Conservation (phyloP, 2,888 invertebrate species). For the Brachylomia viminalis region DNA sequence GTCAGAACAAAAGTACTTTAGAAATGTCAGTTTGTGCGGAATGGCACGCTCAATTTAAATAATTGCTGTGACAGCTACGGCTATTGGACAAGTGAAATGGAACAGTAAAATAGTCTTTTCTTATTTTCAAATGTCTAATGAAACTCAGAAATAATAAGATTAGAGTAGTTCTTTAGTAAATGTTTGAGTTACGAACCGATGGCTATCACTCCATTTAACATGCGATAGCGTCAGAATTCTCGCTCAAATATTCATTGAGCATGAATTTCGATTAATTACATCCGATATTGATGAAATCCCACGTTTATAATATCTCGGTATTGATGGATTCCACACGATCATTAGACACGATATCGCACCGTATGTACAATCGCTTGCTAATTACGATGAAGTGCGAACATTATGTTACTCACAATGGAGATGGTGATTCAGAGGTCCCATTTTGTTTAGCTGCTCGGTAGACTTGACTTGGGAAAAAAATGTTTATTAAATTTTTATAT, state of each 20-base stretch:
- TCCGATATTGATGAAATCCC: constrained; percentile 29
- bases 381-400: constrained; percentile 30
- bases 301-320: constrained; percentile 7
- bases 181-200: not conserved
- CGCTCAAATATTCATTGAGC: constrained; percentile 32
- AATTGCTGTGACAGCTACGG: constrained; percentile 35
- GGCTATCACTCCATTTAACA: not conserved
- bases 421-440: constrained; percentile 3
- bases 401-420: not conserved
- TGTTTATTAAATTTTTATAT: not conserved
- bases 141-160: not conserved
- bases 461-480: not conserved
- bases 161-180: not conserved
- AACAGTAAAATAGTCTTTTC: constrained; percentile 18
- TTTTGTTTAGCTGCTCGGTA: not conserved
- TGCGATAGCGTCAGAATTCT: not conserved
- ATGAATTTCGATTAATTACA: constrained; percentile 34
- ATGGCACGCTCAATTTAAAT: constrained; percentile 43
- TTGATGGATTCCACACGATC: constrained; percentile 16
- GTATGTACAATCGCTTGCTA: constrained; percentile 23
- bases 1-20: constrained; percentile 30
- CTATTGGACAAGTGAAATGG: constrained; percentile 25
- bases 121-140: constrained; percentile 25
- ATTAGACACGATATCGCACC: constrained; percentile 24
- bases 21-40: constrained; percentile 20